Evolutionary conservation across 53 echinoderm and acorn worm genomes (phyloP), one percentile per base, ranked within the genome.

Genomic region (Echinarachnius parma): DNA sequence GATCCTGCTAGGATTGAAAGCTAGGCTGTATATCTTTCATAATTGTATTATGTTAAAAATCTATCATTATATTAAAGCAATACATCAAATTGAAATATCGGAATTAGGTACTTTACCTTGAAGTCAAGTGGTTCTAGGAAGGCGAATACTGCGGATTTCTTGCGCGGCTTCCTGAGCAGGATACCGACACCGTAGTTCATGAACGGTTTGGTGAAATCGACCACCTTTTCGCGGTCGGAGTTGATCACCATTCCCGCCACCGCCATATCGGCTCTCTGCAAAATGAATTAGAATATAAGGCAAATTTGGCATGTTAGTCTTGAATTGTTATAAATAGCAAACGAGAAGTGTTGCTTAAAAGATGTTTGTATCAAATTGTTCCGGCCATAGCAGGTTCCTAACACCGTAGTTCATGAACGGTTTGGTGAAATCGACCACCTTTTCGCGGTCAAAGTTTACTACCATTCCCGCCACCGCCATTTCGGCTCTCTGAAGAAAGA

Each of bases 131-230:
- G 98, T 46, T 88, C 91, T 21, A 98, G 83, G 34, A 98, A 98
- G 26, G 98, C 98, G 54, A 98, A 98, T 27, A 91, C 62, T 46
- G 91, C 91, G 10, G 82, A 62, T 63, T 91, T 88, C 63, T 91
- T 80, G 64, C 81, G 69, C 14, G 98, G 91, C 29, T 98, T 98
- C 10, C 80, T 30, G 76, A 98, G 83, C 9, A 98, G 61, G 48
- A 98, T 98, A 53, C 98, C 98, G 14, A 98, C 98, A 18, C 98
- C 98, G 64, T 98, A 98, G 59, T 98, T 98, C 98, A 98, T 98
- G 85, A 68, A 98, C 47, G 98, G 98, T 60, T 98, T 98, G 47
- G 98, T 98, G 36, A 98, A 98, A 62, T 98, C 98, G 14, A 98
- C 91, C 28, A 98, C 98, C 27, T 61, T 69, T 37, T 98, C 98